Evolutionary conservation across 2,888 invertebrate species (phyloP).

Genomic region (Acronicta alni): DNA sequence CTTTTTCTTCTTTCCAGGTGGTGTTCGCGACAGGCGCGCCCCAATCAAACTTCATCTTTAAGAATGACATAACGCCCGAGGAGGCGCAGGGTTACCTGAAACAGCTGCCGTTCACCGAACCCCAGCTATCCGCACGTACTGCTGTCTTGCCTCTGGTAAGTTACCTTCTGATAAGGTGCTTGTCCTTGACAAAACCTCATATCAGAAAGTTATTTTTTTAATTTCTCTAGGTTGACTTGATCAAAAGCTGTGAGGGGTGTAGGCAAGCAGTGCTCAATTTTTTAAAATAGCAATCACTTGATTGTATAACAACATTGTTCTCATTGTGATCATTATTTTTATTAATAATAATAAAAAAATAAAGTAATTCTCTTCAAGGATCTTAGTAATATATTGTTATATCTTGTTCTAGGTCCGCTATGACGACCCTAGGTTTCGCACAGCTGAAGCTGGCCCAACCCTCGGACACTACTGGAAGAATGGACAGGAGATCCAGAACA

Average conservation of each 20-base stretch:
- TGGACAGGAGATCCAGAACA: conserved; percentile 90
- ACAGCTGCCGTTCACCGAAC: conserved; percentile 78
- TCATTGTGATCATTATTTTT: too few species aligned
- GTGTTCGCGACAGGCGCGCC: conserved; percentile 72
- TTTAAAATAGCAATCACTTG: too few species aligned
- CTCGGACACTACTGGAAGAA: conserved; percentile 88
- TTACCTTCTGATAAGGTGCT: conserved; percentile 2
- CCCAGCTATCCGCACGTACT: conserved; percentile 75
- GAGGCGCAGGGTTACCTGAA: conserved; percentile 82
- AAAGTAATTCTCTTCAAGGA: too few species aligned
- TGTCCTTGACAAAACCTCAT: too few species aligned
- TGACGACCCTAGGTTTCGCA: conserved; percentile 81
- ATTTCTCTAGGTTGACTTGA: too few species aligned
- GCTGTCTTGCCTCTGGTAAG: conserved; percentile 78
- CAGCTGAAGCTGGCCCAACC: conserved; percentile 83
- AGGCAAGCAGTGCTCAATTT: too few species aligned
- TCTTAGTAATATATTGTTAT: not conserved
- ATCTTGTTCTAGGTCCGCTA: conserved; percentile 75
- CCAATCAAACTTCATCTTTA: conserved; percentile 67
- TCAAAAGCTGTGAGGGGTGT: too few species aligned
- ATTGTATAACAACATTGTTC: too few species aligned
- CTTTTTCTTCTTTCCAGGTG: conserved; percentile 63
- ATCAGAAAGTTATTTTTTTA: too few species aligned
- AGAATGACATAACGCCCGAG: conserved; percentile 81
- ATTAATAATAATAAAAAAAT: too few species aligned